phyloP scores from a whole-genome alignment of 2,888 invertebrate species.

The Allygus modestus region DNA sequence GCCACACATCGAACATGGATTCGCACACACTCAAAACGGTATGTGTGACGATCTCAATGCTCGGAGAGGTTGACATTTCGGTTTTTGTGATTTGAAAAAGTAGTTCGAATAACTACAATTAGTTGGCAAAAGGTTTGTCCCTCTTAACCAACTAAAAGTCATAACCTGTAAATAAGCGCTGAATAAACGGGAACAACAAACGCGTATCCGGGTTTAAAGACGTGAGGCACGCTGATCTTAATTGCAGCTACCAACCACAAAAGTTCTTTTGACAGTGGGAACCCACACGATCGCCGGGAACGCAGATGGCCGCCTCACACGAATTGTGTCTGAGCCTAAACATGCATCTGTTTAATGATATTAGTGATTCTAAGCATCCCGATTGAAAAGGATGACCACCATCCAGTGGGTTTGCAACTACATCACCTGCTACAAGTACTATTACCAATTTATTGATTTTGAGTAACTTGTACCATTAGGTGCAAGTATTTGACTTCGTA shows the following conservation, averaged over 20 bases:
- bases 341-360: not conserved
- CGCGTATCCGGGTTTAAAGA: conserved; percentile 3
- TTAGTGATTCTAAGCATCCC: not conserved
- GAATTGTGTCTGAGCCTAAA: conserved; percentile 2
- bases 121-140: not conserved
- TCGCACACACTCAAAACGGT: not conserved
- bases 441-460: not conserved
- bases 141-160: not conserved
- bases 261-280: not conserved
- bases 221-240: not conserved
- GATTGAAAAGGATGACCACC: not conserved
- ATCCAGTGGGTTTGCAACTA: not conserved
- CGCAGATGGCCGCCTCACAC: not conserved
- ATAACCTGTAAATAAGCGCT: not conserved
- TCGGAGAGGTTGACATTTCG: not conserved
- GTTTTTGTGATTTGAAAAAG: not conserved
- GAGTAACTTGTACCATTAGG: not conserved
- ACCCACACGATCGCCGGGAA: not conserved
- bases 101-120: not conserved
- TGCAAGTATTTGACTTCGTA: not conserved
- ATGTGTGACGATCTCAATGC: not conserved
- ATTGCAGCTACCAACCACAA: not conserved
- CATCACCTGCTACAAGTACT: not conserved
- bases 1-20: not conserved
- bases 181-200: not conserved